A percentile compares a stretch with the other conserved stretches of the same genome.
Evolutionary conservation across 2,113 vertebrate genomes (phyloP).

Genomic region (Ptychochromis oligacanthus): DNA sequence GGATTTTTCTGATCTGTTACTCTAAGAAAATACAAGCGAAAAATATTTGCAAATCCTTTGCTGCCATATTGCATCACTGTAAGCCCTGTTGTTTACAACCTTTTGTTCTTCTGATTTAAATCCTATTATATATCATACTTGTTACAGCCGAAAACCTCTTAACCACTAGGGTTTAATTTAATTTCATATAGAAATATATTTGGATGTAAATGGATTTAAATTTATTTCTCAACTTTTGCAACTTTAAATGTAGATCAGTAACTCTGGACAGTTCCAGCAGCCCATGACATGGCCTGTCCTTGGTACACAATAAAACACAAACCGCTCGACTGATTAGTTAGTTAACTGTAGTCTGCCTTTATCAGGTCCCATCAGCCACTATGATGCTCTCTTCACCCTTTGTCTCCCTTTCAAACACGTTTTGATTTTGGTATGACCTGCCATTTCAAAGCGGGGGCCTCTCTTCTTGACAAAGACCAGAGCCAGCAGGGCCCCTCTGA

Average conservation of each 20-base stretch:
- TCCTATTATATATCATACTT: neutral
- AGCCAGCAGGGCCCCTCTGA: constrained; percentile 63
- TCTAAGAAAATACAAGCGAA: neutral
- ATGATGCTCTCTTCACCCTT: constrained; percentile 52
- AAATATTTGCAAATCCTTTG: neutral
- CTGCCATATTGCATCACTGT: neutral
- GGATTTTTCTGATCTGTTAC: neutral
- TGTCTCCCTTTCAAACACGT: constrained; percentile 53
- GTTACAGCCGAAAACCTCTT: neutral
- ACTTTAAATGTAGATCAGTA: neutral
- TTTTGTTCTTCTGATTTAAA: constrained; percentile 13
- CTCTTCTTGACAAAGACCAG: constrained; percentile 66
- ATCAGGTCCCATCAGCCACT: constrained; percentile 58
- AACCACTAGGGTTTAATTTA: neutral
- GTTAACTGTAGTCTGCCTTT: constrained; percentile 64
- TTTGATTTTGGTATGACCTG: constrained; percentile 54
- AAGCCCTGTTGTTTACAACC: neutral
- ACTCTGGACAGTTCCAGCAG: neutral
- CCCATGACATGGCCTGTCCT: constrained; percentile 28
- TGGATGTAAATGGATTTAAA: too few species aligned
- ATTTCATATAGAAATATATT: neutral
- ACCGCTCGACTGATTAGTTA: constrained; percentile 25
- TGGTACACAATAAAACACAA: constrained; percentile 53
- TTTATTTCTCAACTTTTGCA: neutral
- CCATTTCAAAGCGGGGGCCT: constrained; percentile 65